Base-by-base conservation (phyloP, 1,140 invertebrate species). In the Pectinophora gossypiella region DNA sequence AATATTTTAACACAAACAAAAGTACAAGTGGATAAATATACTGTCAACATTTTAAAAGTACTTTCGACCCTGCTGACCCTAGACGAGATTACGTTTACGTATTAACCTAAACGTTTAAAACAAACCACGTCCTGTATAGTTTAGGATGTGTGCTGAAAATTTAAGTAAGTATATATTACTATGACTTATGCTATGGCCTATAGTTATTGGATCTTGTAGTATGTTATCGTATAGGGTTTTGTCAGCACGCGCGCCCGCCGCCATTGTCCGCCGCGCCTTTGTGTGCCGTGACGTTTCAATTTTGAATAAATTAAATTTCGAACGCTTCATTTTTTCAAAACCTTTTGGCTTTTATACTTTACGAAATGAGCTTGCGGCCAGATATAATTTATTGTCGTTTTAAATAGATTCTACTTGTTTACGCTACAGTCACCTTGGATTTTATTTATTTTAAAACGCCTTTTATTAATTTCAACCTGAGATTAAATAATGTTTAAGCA, bases 251-350 rank as follows among this genome's bases (percentile, higher is more conserved):
- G 52, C 38, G 48, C 51, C 58, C 48, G 48, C 60, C 61, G 63
- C 75, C 72, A 84, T 84, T 84, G 80, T 84, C 62, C 56, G 62
- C 60, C 65, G 62, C 65, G 70, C 77, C 69, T 81, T 85, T 85
- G 81, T 85, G 58, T 52, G 64, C 72, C 79, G 75, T 86, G 83
- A 86, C 83, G 83, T 86, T 83, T 86, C 83, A 86, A 86, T 86
- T 85, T 85, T 82, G 83, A 83, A 86, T 85, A 86, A 86, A 86
- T 86, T 86, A 86, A 85, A 86, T 86, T 86, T 86, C 79, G 77
- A 86, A 85, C 83, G 83, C 79, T 80, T 77, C 72, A 71, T 84
- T 86, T 86, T 85, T 86, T 86, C 60, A 59, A 49, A 69, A 59
- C 68, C 63, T 77, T 76, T 75, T 72, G 65, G 55, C 64, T 72